A percentile compares a stretch with the other conserved stretches of the same genome.
These are phyloP conservation scores for Nasonia giraulti DNA, from an alignment of 1,140 invertebrate species.

Conservation along the genomic window DNA sequence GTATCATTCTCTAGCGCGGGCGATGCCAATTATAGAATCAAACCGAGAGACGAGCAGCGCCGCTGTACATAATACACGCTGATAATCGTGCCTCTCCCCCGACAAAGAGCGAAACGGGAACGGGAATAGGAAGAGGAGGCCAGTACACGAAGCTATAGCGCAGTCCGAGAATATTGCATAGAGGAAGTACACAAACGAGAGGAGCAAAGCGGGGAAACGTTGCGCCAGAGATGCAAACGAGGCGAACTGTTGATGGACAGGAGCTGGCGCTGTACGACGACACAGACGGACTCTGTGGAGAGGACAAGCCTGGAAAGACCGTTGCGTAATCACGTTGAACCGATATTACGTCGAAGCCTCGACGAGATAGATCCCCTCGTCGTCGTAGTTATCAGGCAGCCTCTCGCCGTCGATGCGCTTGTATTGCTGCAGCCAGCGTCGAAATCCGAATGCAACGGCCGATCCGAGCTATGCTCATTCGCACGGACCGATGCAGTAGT, in stretches of 20 bases:
- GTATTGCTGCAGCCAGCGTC: too few species aligned
- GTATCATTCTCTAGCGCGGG: background rate
- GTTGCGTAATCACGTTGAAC: slow-evolving; percentile 66
- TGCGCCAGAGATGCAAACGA: background rate
- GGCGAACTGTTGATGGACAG: background rate
- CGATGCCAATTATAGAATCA: background rate
- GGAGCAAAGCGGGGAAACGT: background rate
- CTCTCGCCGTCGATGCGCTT: too few species aligned
- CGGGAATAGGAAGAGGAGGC: background rate
- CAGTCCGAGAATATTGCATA: background rate
- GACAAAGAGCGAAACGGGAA: background rate
- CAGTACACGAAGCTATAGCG: background rate
- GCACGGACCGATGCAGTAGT: slow-evolving; percentile 57
- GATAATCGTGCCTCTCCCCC: background rate
- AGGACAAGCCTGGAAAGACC: slow-evolving; percentile 17
- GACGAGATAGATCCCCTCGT: slow-evolving; percentile 16
- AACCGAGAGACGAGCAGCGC: background rate
- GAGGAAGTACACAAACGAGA: slow-evolving; percentile 23
- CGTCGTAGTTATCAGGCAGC: background rate
- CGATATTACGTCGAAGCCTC: slow-evolving; percentile 51
- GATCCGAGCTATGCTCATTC: slow-evolving; percentile 55
- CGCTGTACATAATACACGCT: background rate
- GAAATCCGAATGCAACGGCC: slow-evolving; percentile 40
- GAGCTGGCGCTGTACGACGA: background rate
- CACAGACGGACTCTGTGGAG: background rate